These are phyloP conservation scores for Cybosia mesomella DNA, from an alignment of 2,888 invertebrate genomes.

Conservation along the genomic window DNA sequence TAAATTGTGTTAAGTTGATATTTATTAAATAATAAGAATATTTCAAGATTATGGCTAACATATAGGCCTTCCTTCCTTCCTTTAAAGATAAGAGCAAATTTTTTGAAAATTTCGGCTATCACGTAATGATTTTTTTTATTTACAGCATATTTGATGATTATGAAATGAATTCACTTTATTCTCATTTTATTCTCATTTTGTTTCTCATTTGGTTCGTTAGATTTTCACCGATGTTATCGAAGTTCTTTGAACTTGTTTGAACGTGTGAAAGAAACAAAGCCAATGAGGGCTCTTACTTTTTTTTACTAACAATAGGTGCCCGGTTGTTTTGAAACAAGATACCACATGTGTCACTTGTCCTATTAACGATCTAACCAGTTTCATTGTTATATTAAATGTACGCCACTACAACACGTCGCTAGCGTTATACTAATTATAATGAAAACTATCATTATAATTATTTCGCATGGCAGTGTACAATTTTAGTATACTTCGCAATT, in stretches of 20 bases:
- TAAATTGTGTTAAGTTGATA: no score
- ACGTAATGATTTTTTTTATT: not conserved
- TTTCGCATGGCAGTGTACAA: constrained; percentile 25
- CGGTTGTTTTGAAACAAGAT: constrained; percentile 65
- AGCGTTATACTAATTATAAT: constrained; percentile 48
- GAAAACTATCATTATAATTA: constrained; percentile 31
- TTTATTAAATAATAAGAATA: no score
- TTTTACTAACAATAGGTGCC: constrained; percentile 61
- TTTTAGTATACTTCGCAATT: constrained; percentile 17
- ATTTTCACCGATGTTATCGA: constrained; percentile 22
- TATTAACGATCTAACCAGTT: constrained; percentile 55
- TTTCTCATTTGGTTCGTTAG: no score
- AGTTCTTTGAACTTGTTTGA: constrained; percentile 48
- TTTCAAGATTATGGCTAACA: no score
- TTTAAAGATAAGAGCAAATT: no score
- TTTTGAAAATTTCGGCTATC: not conserved
- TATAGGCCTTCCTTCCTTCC: not conserved
- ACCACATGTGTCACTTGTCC: constrained; percentile 61
- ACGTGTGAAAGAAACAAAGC: constrained; percentile 52
- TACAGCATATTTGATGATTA: no score
- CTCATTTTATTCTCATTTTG: no score
- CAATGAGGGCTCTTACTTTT: constrained; percentile 58
- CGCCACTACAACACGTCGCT: constrained; percentile 57
- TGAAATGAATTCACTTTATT: no score
- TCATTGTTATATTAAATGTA: constrained; percentile 48